Percentiles rank a stretch among this genome's conserved stretches.
These are phyloP conservation scores for Anagrus nilaparvatae DNA, from an alignment of 1,140 invertebrate species.

Conservation along the genomic window DNA sequence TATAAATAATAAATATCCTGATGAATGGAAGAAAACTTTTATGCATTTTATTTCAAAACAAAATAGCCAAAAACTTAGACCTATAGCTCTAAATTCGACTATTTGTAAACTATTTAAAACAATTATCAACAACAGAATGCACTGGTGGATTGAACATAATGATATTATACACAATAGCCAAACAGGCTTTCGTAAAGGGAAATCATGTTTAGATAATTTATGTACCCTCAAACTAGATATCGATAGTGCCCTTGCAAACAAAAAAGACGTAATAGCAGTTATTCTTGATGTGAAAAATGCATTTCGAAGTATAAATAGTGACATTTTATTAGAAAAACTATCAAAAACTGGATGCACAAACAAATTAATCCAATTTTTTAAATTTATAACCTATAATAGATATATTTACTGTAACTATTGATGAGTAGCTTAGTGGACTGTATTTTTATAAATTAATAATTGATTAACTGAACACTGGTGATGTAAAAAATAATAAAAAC, in stretches of 20 bases:
- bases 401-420: neutral
- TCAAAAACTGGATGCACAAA: neutral
- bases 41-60: conserved; percentile 11
- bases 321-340: neutral
- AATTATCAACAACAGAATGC: neutral
- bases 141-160: neutral
- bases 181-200: neutral
- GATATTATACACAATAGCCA: neutral
- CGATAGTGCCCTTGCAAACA: neutral
- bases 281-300: neutral
- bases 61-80: conserved; percentile 8
- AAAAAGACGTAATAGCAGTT: neutral
- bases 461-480: too few relatives aligned
- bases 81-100: conserved; percentile 14
- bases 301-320: neutral
- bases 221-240: neutral
- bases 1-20: conserved; percentile 1
- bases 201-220: neutral
- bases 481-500: too few relatives aligned
- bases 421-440: too few relatives aligned
- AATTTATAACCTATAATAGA: neutral
- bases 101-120: conserved; percentile 8
- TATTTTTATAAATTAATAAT: too few relatives aligned
- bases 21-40: conserved; percentile 8
- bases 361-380: neutral